phyloP scores from a whole-genome alignment of 2,797 vertebrate species.

The Dendrocincla fuliginosa region DNA sequence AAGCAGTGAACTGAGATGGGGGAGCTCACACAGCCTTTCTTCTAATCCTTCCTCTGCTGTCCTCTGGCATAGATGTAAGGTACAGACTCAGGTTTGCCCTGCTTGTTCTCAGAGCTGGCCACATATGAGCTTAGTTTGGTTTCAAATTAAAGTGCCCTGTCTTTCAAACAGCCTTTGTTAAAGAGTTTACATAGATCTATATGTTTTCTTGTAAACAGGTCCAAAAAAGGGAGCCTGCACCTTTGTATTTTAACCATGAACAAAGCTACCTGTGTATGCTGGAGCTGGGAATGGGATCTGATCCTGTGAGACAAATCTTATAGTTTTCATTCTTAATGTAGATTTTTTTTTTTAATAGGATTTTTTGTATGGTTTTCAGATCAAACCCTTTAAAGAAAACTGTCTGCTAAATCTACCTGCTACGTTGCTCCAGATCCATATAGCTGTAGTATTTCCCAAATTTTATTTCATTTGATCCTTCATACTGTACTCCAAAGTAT shows the following conservation, averaged over 20 bases:
- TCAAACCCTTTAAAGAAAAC: neutral
- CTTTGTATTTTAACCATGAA: neutral
- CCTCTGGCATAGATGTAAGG: neutral
- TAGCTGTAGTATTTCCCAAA: slow-evolving; percentile 10
- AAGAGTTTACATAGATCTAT: neutral
- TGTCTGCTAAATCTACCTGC: neutral
- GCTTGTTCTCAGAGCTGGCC: neutral
- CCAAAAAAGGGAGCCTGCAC: neutral
- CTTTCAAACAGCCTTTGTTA: neutral
- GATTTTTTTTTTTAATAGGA: neutral
- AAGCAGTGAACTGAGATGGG: neutral
- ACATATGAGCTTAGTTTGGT: neutral
- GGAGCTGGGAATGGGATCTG: neutral
- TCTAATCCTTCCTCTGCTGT: neutral
- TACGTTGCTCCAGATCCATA: neutral
- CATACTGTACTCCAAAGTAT: neutral
- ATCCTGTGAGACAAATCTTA: neutral
- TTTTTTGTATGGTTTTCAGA: neutral
- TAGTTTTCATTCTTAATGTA: neutral
- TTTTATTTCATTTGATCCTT: slow-evolving; percentile 40
- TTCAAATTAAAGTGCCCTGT: neutral
- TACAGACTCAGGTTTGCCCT: neutral
- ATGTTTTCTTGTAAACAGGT: neutral
- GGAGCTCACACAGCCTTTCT: neutral
- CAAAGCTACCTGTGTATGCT: neutral